Evolutionary conservation across 2,113 vertebrate genomes (phyloP), one percentile per base, ranked within the genome.

Genomic region (Epinephelus lanceolatus): DNA sequence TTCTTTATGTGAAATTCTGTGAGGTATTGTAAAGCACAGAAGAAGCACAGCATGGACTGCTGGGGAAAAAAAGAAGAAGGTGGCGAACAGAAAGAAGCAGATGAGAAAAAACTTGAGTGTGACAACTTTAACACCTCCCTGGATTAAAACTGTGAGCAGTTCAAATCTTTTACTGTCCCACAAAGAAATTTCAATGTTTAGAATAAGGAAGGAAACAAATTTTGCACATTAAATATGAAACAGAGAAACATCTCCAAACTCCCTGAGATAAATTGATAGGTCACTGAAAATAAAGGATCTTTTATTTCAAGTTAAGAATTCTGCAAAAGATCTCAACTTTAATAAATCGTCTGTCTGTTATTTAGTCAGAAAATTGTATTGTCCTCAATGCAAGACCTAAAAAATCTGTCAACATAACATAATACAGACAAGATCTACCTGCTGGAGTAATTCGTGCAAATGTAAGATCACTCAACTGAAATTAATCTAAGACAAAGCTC

Each of bases 51-150:
- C 85, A 92, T 92, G 91, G 88, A 88, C 90, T 77, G 89, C 88
- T 89, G 83, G 78, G 57, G n/a, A 63, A 68, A 77, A 78, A 55
- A 69, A 69, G 30, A 85, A 73, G 84, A 52, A 87, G 80, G 86
- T 89, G 91, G 78, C 55, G 27, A 91, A 94, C 92, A 91, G 71
- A 94, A 94, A 94, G 88, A 94, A 95, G 93, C 93, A 93, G 92
- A 95, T 94, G 93, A 87, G 40, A 78, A 84, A 89, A 83, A 77
- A 86, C 14, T 57, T 78, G 73, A 80, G 73, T 80, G 84, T 84
- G 78, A 71, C 37, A 18, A 59, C 12, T 56, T 70, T 23, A 27
- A 79, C 69, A 69, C n/a, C 68, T 65, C 37, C 23, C 60, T 42
- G 76, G 23, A 18, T 70, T 70, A 6, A 73, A 59, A 74, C 14